phyloP scores from a whole-genome alignment of 2,888 invertebrate genomes.

The Cacoxenus indagator region DNA sequence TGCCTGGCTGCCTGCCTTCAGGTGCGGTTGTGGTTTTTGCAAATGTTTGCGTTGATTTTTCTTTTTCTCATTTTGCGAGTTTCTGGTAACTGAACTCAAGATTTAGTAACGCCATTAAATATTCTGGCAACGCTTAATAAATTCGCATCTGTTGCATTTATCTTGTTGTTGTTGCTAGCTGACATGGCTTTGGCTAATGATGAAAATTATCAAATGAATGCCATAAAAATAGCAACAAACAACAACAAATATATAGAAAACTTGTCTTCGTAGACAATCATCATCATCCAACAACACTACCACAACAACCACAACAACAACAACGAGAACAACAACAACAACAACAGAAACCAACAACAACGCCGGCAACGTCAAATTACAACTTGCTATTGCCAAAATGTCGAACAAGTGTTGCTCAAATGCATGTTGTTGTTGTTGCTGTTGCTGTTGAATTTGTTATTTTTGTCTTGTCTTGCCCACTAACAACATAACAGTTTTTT shows the following conservation, averaged over 20 bases:
- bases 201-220: slow-evolving; percentile 41
- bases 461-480: slow-evolving; percentile 7
- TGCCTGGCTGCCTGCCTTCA: neutral
- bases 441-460: slow-evolving; percentile 13
- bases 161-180: slow-evolving; percentile 8
- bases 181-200: slow-evolving; percentile 38
- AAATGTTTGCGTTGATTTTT: neutral
- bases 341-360: neutral
- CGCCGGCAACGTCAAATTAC: neutral
- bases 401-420: slow-evolving; percentile 14
- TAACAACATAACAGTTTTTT: neutral
- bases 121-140: slow-evolving; percentile 39
- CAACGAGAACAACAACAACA: slow-evolving; percentile 6
- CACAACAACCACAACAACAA: slow-evolving; percentile 16
- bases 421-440: slow-evolving; percentile 3
- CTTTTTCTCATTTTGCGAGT: neutral
- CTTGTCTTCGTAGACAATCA: slow-evolving; percentile 22
- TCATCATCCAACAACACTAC: slow-evolving; percentile 14
- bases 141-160: slow-evolving; percentile 32
- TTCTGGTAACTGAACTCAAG: slow-evolving; percentile 28
- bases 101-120: slow-evolving; percentile 50
- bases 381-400: slow-evolving; percentile 8
- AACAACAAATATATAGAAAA: slow-evolving; percentile 4
- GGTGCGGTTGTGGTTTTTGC: neutral
- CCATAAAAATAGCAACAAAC: neutral